Conservation (phyloP, 64 coral and sea anemone species). For the Platygyra sinensis region DNA sequence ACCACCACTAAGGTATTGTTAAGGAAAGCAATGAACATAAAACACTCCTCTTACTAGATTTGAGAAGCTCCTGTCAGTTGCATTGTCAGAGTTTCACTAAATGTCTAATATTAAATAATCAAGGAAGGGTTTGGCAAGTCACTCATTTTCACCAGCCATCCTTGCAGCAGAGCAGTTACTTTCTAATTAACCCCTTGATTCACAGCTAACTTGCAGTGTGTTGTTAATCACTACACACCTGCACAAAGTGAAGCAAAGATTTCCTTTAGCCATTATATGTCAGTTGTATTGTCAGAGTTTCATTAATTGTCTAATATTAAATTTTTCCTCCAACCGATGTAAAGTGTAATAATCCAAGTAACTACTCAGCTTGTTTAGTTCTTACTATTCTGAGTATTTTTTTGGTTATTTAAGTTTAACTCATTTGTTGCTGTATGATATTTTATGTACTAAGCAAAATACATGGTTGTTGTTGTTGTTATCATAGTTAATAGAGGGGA, state of each 20-base stretch:
- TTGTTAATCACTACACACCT: background rate
- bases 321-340: too few relatives aligned
- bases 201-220: background rate
- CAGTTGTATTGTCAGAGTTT: too few relatives aligned
- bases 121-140: background rate
- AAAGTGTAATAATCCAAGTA: too few relatives aligned
- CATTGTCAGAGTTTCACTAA: background rate
- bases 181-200: background rate
- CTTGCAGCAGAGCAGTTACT: background rate
- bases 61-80: too few relatives aligned
- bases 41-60: background rate
- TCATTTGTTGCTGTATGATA: too few relatives aligned
- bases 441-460: too few relatives aligned
- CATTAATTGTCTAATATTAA: too few relatives aligned
- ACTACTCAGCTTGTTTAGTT: too few relatives aligned
- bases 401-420: too few relatives aligned
- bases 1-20: conserved; percentile 72
- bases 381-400: background rate
- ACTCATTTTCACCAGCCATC: background rate
- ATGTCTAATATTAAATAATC: background rate
- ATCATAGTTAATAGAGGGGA: too few relatives aligned
- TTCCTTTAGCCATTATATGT: background rate
- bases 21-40: conserved; percentile 22
- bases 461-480: too few relatives aligned
- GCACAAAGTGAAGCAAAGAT: background rate